Evolutionary conservation across 2,113 vertebrate species (phyloP).

Genomic region (Pollachius pollachius): DNA sequence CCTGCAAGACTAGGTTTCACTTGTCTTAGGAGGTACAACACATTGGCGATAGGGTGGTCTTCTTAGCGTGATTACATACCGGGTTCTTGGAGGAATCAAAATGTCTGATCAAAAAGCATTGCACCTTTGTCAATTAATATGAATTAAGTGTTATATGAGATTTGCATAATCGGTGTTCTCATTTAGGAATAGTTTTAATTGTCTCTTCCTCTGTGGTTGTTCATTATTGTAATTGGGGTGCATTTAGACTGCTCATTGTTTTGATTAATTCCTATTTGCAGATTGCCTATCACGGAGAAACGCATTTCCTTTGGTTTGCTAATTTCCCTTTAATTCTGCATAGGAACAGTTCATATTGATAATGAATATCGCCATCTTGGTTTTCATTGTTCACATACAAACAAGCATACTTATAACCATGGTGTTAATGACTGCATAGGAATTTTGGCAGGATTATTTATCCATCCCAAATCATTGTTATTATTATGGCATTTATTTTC

Average conservation of each 20-base stretch:
- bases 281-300: conserved; percentile 49
- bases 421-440: no score
- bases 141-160: conserved; percentile 58
- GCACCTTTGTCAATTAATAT: conserved; percentile 68
- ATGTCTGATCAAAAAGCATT: conserved; percentile 56
- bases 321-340: conserved; percentile 24
- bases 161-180: conserved; percentile 60
- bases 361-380: no score
- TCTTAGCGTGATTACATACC: no score
- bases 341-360: not conserved
- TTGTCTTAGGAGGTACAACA: no score
- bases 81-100: conserved; percentile 45
- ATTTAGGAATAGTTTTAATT: conserved; percentile 55
- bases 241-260: conserved; percentile 26
- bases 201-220: conserved; percentile 41
- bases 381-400: no score
- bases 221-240: conserved; percentile 54
- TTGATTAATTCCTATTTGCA: conserved; percentile 50
- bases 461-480: no score
- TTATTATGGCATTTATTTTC: no score
- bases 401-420: no score
- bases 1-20: no score
- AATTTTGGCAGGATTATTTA: no score
- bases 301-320: conserved; percentile 45
- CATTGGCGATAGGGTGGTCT: no score